Evolutionary conservation across 2,888 invertebrate genomes (phyloP), one percentile per base, ranked within the genome.

Genomic region (Glyphotaelius pellucidus): DNA sequence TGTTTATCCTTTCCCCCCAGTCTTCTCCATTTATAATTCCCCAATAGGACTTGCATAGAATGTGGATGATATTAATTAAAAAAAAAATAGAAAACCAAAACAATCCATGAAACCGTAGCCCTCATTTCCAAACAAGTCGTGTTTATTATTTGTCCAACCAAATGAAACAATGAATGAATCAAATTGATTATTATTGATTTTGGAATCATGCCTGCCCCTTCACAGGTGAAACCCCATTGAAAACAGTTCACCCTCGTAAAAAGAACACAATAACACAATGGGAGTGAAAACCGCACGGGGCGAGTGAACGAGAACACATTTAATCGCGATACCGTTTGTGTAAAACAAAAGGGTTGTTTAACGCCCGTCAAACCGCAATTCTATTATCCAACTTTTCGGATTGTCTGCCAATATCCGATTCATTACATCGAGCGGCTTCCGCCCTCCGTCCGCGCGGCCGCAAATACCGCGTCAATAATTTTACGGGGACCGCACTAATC

Each of bases 391-490:
- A 93, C 93, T 93, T 93, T 93, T 93, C 92, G 91, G 92, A 92
- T 93, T 93, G 91, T 92, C 93, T 90, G 93, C 93, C 93, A 93
- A 93, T 93, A 93, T 93, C 91, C 93, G 93, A 93, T 93, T 93
- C 93, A 92, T 93, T 93, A 92, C 93, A 85, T 87, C 91, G 86
- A 88, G 90, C 91, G 80, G 90, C 86, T 25, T 79, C 32, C 67
- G 12, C 80, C 83, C 31, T 32, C 88, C 30, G n/a, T 12, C 9
- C 30, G 31, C 30, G 31, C 81, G 42, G 83, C 87, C 90, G 89
- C 92, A 93, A n/a, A 93, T 92, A 93, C 92, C 93, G 90, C 90
- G 91, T 93, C 90, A 92, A 93, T 93, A 93, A 93, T 93, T 92
- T 93, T 92, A 92, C 92, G 92, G 83, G 80, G 90, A 91, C 93